These are phyloP conservation scores for Emydocephalus ijimae DNA, from an alignment of 2,113 vertebrate genomes.

Conservation along the genomic window DNA sequence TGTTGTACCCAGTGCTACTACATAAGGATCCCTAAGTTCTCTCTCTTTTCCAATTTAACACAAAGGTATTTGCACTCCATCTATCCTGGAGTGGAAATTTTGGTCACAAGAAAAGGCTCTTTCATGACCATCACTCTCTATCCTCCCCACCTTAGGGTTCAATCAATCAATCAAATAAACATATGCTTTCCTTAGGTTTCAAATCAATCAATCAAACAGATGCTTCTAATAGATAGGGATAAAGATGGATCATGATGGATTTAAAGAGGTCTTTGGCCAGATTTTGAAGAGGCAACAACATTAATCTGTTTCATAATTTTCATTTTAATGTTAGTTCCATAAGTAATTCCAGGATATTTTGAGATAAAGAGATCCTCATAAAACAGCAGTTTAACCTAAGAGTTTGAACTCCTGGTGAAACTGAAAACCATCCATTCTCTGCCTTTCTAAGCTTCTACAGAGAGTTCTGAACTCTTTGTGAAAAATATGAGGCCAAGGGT, in stretches of 20 bases:
- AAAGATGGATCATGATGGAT: not conserved
- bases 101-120: not conserved
- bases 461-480: not conserved
- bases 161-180: not conserved
- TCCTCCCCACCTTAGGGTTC: not conserved
- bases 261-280: conserved; percentile 28
- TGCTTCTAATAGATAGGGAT: not conserved
- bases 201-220: not conserved
- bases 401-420: not conserved
- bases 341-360: not conserved
- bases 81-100: not conserved
- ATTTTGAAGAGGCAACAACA: conserved; percentile 31
- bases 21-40: too few species aligned
- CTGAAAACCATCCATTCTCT: not conserved
- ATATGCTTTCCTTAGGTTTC: not conserved
- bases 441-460: not conserved
- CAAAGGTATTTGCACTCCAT: too few species aligned
- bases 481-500: not conserved
- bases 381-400: not conserved
- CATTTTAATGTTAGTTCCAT: not conserved
- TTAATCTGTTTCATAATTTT: conserved; percentile 22
- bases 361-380: not conserved
- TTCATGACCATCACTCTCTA: not conserved
- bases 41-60: too few species aligned
- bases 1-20: too few species aligned